Conservation (phyloP, 2,888 invertebrate species). For the Pterobdella sp. region DNA sequence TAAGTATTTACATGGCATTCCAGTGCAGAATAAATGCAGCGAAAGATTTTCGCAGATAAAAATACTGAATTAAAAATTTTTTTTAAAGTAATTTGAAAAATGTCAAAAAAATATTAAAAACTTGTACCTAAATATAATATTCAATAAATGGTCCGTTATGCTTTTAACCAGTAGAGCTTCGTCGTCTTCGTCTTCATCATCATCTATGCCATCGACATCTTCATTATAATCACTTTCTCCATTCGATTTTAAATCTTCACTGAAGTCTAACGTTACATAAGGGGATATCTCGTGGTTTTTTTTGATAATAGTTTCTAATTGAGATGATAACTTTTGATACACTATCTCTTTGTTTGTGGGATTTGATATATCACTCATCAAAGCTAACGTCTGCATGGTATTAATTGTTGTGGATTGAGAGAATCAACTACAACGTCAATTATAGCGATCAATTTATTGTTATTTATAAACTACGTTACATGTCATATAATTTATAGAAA, state of each 20-base stretch:
- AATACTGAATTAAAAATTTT: too few relatives aligned
- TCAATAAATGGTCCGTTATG: not conserved
- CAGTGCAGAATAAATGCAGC: too few relatives aligned
- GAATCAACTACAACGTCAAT: not conserved
- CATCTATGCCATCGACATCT: not conserved
- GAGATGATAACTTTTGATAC: not conserved
- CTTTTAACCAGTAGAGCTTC: not conserved
- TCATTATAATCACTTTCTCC: not conserved
- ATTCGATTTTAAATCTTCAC: not conserved
- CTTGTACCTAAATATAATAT: not conserved
- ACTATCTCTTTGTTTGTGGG: not conserved
- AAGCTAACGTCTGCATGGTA: not conserved
- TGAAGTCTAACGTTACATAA: not conserved
- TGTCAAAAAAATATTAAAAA: too few relatives aligned
- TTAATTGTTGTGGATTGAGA: not conserved
- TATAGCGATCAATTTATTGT: not conserved
- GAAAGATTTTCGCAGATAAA: too few relatives aligned
- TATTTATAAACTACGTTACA: too few relatives aligned
- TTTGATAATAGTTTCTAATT: not conserved
- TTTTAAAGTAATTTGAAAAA: too few relatives aligned
- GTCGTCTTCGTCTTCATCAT: not conserved
- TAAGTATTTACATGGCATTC: too few relatives aligned
- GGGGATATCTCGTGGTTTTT: not conserved
- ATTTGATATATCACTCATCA: slow-evolving; percentile 1
- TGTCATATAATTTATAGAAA: too few relatives aligned